phyloP scores from a whole-genome alignment of 2,888 invertebrate genomes.

The Theristus sp. region DNA sequence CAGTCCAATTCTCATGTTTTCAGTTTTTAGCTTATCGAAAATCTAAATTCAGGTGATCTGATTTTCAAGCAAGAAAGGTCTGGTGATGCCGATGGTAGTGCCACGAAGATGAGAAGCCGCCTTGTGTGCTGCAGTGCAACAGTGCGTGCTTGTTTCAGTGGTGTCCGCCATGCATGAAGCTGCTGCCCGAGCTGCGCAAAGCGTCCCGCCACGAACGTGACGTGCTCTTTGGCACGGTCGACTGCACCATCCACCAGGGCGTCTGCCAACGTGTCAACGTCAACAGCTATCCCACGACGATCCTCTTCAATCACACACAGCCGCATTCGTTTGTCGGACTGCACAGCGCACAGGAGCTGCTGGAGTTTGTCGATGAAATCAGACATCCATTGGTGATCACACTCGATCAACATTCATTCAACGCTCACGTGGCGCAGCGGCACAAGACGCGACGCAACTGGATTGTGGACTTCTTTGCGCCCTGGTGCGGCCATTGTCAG shows the following conservation, averaged over 20 bases:
- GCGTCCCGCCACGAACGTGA: conserved; percentile 24
- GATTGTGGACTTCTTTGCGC: conserved; percentile 49
- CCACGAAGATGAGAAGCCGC: too few species aligned
- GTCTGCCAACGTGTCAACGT: conserved; percentile 36
- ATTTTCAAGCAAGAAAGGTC: too few species aligned
- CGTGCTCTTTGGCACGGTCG: conserved; percentile 40
- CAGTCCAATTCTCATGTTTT: too few species aligned
- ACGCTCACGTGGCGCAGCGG: conserved; percentile 37
- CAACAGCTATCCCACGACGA: conserved; percentile 46
- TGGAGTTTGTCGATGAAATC: conserved; percentile 40
- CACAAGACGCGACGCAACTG: conserved; percentile 38
- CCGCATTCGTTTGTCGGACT: conserved; percentile 42
- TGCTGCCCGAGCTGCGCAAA: conserved; percentile 49
- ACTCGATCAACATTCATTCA: conserved; percentile 39
- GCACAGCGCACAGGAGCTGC: conserved; percentile 40
- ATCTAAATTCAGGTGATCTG: too few species aligned
- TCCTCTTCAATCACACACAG: conserved; percentile 43
- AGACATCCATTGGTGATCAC: conserved; percentile 36
- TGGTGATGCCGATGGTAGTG: too few species aligned
- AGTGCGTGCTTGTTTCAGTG: too few species aligned
- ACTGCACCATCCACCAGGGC: conserved; percentile 45
- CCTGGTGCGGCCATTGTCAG: conserved; percentile 53
- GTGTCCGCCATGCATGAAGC: conserved; percentile 54
- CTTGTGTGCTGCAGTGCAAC: too few species aligned
- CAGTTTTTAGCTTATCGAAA: too few species aligned